Base-by-base conservation (phyloP, 2,888 invertebrate species). In the Sceliomorpha sp. region DNA sequence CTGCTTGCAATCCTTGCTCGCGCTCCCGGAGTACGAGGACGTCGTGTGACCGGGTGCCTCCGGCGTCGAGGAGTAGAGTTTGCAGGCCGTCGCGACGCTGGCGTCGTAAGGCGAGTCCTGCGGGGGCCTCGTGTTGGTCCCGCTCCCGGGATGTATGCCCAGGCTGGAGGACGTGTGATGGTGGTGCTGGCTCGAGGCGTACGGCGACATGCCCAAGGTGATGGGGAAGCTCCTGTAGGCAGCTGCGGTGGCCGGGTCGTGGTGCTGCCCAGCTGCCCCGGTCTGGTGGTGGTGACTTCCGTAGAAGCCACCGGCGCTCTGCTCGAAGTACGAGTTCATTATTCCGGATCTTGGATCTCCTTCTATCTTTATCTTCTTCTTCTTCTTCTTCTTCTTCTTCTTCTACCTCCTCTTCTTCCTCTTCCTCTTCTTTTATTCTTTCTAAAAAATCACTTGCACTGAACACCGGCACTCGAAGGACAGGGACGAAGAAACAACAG, bases 251-350 rank as follows among this genome's bases (percentile, higher is more conserved):
- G 93, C 91, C 89, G 95, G 93, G 89, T 94, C 92, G 78, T 96
- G 95, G 81, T 93, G 93, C 74, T 92, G 91, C 73, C 91, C 91
- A 68, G 92, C 90, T 36, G 90, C 90, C 44, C 90, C 90, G 75
- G 91, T 91, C 90, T 96, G 94, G 90, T 96, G 94, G 87, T 96
- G 96, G 89, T 96, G 96, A 84, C 94, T 92, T 86, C 96, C 96
- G 91, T 97, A 97, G 91, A 97, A 97, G 89, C 96, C 96, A 77
- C 87, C 83, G 67, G 87, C 81, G 89, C 95, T 94, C 91, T 97
- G 97, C 91, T 97, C 97, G 89, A 97, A 97, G 90, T 97, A 97
- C 89, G 96, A 96, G 94, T 96, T 97, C 97, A 97, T 97, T 89
- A 89, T 92, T 75, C 81, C 84, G 75, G 78, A 85, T 85, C 64